phyloP scores from a whole-genome alignment of 2,888 invertebrate genomes.

The Chorisops tibialis region DNA sequence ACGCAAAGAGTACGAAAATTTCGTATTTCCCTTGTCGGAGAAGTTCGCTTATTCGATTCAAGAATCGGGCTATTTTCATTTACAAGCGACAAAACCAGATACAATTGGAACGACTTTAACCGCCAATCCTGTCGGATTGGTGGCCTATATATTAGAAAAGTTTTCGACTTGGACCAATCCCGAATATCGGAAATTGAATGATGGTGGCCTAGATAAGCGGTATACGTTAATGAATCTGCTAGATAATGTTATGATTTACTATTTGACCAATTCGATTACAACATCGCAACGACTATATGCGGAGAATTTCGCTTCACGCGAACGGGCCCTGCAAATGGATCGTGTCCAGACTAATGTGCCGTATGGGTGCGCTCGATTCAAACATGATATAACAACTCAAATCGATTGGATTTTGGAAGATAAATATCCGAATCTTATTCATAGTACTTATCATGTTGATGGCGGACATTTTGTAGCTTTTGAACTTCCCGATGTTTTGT shows the following conservation, averaged over 20 bases:
- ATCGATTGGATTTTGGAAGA: slow-evolving; percentile 60
- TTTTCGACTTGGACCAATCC: slow-evolving; percentile 70
- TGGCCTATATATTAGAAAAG: slow-evolving; percentile 87
- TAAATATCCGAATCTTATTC: slow-evolving; percentile 66
- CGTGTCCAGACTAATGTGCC: slow-evolving; percentile 67
- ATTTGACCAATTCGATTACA: slow-evolving; percentile 68
- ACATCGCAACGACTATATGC: slow-evolving; percentile 69
- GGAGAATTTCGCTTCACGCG: slow-evolving; percentile 53
- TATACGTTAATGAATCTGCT: slow-evolving; percentile 57
- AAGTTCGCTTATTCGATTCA: slow-evolving; percentile 42
- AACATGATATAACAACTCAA: slow-evolving; percentile 62
- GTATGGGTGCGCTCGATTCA: slow-evolving; percentile 70
- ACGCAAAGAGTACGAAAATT: slow-evolving; percentile 53
- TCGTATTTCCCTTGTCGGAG: slow-evolving; percentile 52
- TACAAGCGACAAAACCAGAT: slow-evolving; percentile 87
- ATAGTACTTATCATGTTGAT: slow-evolving; percentile 60
- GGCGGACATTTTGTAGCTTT: slow-evolving; percentile 88
- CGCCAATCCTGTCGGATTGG: slow-evolving; percentile 72
- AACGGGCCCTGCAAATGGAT: slow-evolving; percentile 39
- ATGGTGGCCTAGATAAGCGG: slow-evolving; percentile 62
- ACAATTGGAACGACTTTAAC: slow-evolving; percentile 61
- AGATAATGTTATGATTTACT: slow-evolving; percentile 79
- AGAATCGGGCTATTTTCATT: slow-evolving; percentile 65
- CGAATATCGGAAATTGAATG: slow-evolving; percentile 53
- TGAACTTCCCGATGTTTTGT: slow-evolving; percentile 69